Conservation (phyloP, 2,888 invertebrate species). For the Sphecodes monilicornis region DNA sequence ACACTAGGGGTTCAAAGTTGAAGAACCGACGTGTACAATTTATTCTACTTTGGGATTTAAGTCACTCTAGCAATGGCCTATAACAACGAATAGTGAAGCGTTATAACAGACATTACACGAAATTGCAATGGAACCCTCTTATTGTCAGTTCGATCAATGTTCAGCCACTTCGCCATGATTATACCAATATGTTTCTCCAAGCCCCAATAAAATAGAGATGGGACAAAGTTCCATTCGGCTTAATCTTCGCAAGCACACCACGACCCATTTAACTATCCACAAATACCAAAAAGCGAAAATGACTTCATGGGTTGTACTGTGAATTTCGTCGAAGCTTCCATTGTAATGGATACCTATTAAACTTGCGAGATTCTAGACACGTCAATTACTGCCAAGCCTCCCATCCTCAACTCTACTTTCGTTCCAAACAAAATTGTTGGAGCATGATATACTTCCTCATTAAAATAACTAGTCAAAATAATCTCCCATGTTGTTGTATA, state of each 20-base stretch:
- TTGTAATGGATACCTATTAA: constrained; percentile 23
- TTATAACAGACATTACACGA: not conserved
- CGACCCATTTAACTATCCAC: not conserved
- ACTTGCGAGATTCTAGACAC: constrained; percentile 12
- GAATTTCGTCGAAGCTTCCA: constrained; percentile 31
- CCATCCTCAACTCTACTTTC: not conserved
- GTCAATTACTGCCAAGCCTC: not conserved
- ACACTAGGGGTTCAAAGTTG: not conserved
- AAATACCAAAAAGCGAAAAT: not conserved
- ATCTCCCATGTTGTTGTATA: too few relatives aligned
- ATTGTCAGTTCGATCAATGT: constrained; percentile 32
- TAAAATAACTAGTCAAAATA: not conserved
- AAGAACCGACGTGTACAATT: not conserved
- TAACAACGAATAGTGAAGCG: not conserved
- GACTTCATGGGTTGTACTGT: constrained; percentile 12
- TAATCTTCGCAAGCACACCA: constrained; percentile 6
- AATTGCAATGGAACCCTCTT: not conserved
- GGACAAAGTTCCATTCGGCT: constrained; percentile 49
- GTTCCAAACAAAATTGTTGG: not conserved
- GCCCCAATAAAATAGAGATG: constrained; percentile 44
- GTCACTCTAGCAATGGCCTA: not conserved
- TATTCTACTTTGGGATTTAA: not conserved
- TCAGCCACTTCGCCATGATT: not conserved
- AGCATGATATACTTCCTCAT: too few relatives aligned
- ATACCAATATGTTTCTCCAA: constrained; percentile 7